Base-by-base conservation (phyloP, 2,113 vertebrate species). In the Gymnocephalus cernua region DNA sequence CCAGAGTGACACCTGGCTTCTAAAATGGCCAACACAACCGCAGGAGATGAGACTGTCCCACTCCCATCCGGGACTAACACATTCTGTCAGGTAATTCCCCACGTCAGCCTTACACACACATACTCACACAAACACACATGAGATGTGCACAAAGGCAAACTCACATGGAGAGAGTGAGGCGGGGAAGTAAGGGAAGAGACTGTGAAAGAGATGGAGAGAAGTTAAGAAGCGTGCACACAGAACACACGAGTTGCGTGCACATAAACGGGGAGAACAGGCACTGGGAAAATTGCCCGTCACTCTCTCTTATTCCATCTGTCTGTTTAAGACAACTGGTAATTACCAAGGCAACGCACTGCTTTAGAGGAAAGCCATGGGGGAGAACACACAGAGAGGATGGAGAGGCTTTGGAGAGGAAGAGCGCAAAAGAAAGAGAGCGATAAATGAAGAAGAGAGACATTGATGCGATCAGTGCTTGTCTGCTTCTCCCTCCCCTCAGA, bases 241-340 rank as follows among this genome's bases (percentile, higher is more conserved):
- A 88, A 65, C 41, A 79, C 69, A 69, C 48, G 56, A 79, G 41
- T 77, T 79, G 61, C 11, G 7, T 53, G 80, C 76, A 89, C 83
- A 69, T 63, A 76, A 70, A 77, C 54, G 12, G 71, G 75, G 61
- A 88, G 90, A 87, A 87, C 80, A 88, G 85, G 86, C 79, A 44
- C 80, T 89, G 82, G 72, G 85, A 93, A 94, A 93, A 93, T 91
- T 92, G 91, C 88, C 93, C 88, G 85, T 93, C 95, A 93, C 82
- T 94, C 93, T 95, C 82, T 72, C 85, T 93, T 94, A 94, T 93
- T 94, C 94, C 91, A 94, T 95, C 93, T 95, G 94, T 94, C 94
- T 93, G 94, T 92, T 94, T 94, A 92, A 94, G 94, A 94, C 93
- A 93, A 94, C 93, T 92, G 88, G 91, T 94, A 93, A 95, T 95